A percentile compares a stretch with the other conserved stretches of the same genome.
phyloP scores from a whole-genome alignment of 2,797 vertebrate species.

The Oreortyx pictus region DNA sequence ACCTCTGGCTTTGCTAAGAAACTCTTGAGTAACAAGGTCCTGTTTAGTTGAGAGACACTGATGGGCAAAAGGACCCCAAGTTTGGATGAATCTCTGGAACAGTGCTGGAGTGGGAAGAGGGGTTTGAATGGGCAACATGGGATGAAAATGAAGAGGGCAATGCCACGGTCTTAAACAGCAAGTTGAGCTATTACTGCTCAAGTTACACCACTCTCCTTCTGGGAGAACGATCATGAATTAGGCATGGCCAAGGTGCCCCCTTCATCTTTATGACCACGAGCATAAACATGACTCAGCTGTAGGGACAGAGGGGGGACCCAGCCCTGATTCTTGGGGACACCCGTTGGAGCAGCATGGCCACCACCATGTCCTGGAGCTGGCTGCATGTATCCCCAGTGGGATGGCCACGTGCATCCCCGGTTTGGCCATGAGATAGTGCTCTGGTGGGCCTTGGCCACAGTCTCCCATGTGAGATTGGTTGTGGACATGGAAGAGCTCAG shows the following conservation, averaged over 20 bases:
- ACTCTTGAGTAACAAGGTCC: background rate
- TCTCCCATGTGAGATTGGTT: background rate
- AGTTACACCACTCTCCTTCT: background rate
- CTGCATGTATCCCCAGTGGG: background rate
- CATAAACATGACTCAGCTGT: background rate
- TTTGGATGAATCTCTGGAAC: background rate
- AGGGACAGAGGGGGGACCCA: background rate
- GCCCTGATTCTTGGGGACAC: background rate
- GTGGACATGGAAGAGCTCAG: background rate
- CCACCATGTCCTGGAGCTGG: background rate
- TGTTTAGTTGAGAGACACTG: fast-evolving
- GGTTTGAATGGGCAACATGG: fast-evolving
- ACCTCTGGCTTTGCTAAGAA: background rate
- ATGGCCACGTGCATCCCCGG: background rate
- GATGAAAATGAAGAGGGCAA: background rate
- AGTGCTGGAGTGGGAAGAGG: fast-evolving
- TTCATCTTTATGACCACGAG: background rate
- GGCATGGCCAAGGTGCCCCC: too few species aligned
- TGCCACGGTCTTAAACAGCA: background rate
- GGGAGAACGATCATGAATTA: background rate
- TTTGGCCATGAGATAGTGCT: background rate
- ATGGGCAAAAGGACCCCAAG: fast-evolving
- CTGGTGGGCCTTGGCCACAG: background rate
- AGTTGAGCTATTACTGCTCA: background rate
- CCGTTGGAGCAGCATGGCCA: background rate